Evolutionary conservation across 2,888 invertebrate genomes (phyloP).

Genomic region (Andrena flavipes): DNA sequence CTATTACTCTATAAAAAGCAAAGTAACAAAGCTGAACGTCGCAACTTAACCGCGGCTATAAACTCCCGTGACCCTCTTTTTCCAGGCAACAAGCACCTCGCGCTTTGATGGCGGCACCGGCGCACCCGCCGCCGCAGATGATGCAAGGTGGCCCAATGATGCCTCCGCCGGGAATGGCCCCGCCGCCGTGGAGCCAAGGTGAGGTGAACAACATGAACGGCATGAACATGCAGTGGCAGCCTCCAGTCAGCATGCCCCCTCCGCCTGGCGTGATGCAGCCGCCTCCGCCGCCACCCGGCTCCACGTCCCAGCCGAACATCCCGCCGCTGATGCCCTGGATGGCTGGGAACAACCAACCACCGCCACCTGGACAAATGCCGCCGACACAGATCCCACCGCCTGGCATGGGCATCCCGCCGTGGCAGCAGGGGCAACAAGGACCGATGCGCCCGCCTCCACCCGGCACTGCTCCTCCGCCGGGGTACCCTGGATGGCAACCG

Average conservation of each 20-base stretch:
- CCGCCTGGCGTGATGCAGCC: constrained; percentile 86
- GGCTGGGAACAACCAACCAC: constrained; percentile 85
- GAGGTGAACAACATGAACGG: constrained; percentile 80
- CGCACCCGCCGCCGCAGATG: constrained; percentile 85
- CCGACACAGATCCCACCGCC: constrained; percentile 79
- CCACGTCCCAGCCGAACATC: constrained; percentile 85
- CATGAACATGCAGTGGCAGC: constrained; percentile 85
- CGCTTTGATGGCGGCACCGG: constrained; percentile 88
- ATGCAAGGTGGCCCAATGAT: constrained; percentile 84
- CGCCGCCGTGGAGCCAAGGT: constrained; percentile 85
- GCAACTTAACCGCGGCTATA: neutral
- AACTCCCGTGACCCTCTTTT: constrained; percentile 3
- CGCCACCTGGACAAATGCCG: constrained; percentile 82
- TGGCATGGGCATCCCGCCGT: constrained; percentile 84
- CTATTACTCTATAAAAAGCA: too few relatives aligned
- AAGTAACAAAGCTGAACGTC: too few relatives aligned
- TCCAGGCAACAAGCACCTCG: constrained; percentile 87
- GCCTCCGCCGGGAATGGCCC: constrained; percentile 86
- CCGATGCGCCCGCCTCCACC: constrained; percentile 83
- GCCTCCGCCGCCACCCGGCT: constrained; percentile 86
- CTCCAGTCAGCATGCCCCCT: constrained; percentile 85
- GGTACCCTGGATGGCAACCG: constrained; percentile 78
- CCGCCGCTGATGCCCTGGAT: constrained; percentile 87
- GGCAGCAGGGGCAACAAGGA: constrained; percentile 80
- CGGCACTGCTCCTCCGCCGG: constrained; percentile 82